phyloP scores from a whole-genome alignment of 2,888 invertebrate species.

The Cremastinae sp. region DNA sequence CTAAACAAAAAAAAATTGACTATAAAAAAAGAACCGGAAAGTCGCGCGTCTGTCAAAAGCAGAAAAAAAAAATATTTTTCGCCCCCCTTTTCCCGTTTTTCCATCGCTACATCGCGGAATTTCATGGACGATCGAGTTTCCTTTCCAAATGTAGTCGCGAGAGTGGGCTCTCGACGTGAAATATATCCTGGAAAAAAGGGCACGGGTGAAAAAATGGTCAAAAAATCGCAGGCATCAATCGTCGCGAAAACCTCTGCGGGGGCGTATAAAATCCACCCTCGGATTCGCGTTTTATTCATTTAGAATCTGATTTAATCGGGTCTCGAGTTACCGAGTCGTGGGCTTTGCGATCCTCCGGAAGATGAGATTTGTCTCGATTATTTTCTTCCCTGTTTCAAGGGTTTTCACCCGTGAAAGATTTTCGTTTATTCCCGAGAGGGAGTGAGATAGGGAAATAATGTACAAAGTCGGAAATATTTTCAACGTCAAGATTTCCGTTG shows the following conservation, averaged over 20 bases:
- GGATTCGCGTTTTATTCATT: neutral
- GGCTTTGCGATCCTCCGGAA: constrained; percentile 17
- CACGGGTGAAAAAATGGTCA: neutral
- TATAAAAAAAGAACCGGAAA: neutral
- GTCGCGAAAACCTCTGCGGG: neutral
- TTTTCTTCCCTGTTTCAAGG: constrained; percentile 48
- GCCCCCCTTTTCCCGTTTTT: constrained; percentile 1
- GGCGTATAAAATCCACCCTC: neutral
- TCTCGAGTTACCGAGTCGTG: constrained; percentile 39
- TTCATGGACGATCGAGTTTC: constrained; percentile 55
- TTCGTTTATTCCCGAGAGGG: constrained; percentile 40
- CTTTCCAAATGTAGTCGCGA: constrained; percentile 40
- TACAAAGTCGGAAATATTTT: constrained; percentile 16
- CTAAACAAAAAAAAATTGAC: constrained; percentile 4
- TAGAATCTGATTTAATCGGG: constrained; percentile 23
- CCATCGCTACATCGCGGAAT: neutral
- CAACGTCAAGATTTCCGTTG: constrained; percentile 52
- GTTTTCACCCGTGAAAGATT: constrained; percentile 18
- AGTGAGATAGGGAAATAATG: neutral
- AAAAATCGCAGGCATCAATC: neutral
- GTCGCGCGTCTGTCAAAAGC: neutral
- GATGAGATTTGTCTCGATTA: constrained; percentile 19
- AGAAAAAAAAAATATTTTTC: constrained; percentile 22
- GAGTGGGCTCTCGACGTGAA: constrained; percentile 7
- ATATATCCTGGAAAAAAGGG: constrained; percentile 13